Conservation (phyloP, 2,113 vertebrate species). For the Circaetus gallicus region DNA sequence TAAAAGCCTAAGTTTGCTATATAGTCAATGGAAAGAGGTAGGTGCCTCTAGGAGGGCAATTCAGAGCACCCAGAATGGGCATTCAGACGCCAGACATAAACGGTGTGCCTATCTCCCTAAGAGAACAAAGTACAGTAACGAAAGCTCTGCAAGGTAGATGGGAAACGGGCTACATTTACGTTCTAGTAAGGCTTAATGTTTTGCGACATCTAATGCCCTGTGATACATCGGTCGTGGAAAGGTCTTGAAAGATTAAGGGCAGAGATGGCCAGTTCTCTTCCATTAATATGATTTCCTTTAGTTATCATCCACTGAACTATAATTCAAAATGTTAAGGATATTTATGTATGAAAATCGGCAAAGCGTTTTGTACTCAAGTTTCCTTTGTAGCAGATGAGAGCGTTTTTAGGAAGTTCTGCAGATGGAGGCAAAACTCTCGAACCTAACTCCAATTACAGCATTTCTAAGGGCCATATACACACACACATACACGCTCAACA, state of each 20-base stretch:
- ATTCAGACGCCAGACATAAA: constrained; percentile 53
- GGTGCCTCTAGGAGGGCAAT: constrained; percentile 50
- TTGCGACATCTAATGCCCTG: constrained; percentile 32
- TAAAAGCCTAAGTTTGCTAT: constrained; percentile 35
- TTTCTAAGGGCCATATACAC: constrained; percentile 71
- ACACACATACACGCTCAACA: constrained; percentile 58
- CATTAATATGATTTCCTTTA: background rate
- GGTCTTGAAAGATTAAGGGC: constrained; percentile 50
- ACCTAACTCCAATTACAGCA: constrained; percentile 75
- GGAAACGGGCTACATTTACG: constrained; percentile 11
- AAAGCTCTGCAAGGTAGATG: constrained; percentile 11
- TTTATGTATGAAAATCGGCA: constrained; percentile 21
- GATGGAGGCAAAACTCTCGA: constrained; percentile 69
- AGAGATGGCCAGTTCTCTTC: constrained; percentile 49
- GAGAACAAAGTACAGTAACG: constrained; percentile 9
- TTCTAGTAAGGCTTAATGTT: constrained; percentile 48
- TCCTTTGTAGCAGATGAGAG: constrained; percentile 50
- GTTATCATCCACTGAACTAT: background rate
- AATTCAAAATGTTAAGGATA: constrained; percentile 2
- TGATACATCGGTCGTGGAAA: background rate
- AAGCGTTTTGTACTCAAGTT: constrained; percentile 25
- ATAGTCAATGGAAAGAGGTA: constrained; percentile 58
- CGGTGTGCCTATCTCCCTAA: constrained; percentile 20
- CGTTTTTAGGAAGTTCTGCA: constrained; percentile 58
- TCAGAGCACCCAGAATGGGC: constrained; percentile 51